A percentile compares a stretch with the other conserved stretches of the same genome.
These are phyloP conservation scores for Acridotheres tristis DNA, from an alignment of 2,797 vertebrate genomes.

Conservation along the genomic window DNA sequence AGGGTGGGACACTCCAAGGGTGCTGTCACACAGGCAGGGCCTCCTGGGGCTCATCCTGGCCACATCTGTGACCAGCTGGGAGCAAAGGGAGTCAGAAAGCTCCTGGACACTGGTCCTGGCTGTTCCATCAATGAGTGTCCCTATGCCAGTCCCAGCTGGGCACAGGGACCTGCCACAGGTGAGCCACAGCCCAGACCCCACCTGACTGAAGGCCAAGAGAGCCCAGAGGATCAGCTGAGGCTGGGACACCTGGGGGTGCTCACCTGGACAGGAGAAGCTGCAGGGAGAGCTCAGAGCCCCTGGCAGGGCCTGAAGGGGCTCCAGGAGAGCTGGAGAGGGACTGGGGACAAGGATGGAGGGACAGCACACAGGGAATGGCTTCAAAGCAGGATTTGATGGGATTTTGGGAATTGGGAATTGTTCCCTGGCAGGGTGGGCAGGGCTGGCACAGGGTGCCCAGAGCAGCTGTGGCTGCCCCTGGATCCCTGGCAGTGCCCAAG, in stretches of 20 bases:
- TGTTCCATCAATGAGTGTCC: rapidly evolving
- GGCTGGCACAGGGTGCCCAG: background rate
- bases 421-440: background rate
- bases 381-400: background rate
- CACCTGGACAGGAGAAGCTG: background rate
- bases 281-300: background rate
- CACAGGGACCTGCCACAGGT: background rate
- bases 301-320: no score
- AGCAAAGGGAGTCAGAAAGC: background rate
- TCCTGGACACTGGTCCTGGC: background rate
- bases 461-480: background rate
- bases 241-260: background rate
- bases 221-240: background rate
- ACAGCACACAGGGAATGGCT: background rate
- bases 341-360: background rate
- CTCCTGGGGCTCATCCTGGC: background rate
- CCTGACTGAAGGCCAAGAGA: background rate
- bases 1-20: background rate
- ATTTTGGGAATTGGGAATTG: background rate
- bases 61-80: rapidly evolving
- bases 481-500: background rate
- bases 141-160: background rate
- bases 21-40: background rate
- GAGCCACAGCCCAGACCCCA: background rate
- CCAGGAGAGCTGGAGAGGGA: background rate